Evolutionary conservation across 2,113 vertebrate species (phyloP).

Genomic region (Etia nguti): DNA sequence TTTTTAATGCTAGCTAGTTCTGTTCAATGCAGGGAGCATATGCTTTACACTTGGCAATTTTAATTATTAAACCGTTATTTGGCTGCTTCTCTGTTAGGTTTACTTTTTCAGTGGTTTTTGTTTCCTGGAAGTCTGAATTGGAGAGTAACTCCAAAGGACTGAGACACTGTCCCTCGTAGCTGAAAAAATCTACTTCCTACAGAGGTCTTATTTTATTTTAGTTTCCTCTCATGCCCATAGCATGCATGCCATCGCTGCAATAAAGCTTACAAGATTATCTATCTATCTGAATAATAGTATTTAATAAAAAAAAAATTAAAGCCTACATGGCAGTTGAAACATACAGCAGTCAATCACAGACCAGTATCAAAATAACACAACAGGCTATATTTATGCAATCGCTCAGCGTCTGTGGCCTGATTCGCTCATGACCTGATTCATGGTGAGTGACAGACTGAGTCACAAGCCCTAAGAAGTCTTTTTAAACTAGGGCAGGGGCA

Average conservation of each 20-base stretch:
- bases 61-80: not conserved
- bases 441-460: not conserved
- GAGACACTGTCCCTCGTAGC: not conserved
- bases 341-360: not conserved
- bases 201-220: not conserved
- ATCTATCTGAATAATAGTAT: too few relatives aligned
- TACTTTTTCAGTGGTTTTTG: not conserved
- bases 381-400: not conserved
- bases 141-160: not conserved
- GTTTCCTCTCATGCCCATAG: not conserved
- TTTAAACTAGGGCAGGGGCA: not conserved
- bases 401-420: conserved; percentile 1
- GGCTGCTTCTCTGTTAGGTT: not conserved
- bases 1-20: too few relatives aligned
- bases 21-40: too few relatives aligned
- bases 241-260: not conserved
- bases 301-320: too few relatives aligned
- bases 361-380: not conserved
- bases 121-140: not conserved
- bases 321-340: not conserved
- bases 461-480: not conserved
- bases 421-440: conserved; percentile 20
- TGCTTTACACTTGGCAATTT: not conserved
- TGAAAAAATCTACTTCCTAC: not conserved
- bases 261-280: too few relatives aligned